Evolutionary conservation across 2,113 vertebrate species (phyloP).

Genomic region (Poecile atricapillus): DNA sequence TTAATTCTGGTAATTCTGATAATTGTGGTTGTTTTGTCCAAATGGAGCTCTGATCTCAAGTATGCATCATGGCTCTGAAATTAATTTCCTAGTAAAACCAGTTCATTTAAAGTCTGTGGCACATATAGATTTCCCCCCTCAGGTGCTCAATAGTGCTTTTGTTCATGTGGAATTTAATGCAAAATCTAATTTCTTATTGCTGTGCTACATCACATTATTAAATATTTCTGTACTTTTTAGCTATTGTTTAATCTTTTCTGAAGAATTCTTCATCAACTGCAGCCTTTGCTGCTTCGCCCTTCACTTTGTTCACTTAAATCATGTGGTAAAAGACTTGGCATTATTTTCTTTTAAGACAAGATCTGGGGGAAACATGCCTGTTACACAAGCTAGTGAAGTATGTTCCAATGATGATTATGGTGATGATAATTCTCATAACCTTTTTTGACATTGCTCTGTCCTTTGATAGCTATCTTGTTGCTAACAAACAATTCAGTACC

Average conservation of each 20-base stretch:
- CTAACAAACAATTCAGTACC: background rate
- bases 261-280: background rate
- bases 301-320: background rate
- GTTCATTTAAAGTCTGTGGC: background rate
- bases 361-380: background rate
- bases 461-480: background rate
- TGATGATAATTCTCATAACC: background rate
- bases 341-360: background rate
- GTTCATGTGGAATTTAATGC: background rate
- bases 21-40: background rate
- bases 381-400: background rate
- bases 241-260: background rate
- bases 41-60: background rate
- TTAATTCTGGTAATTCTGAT: background rate
- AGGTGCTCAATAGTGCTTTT: background rate
- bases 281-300: background rate
- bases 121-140: background rate
- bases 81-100: background rate
- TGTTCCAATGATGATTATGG: background rate
- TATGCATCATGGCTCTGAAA: background rate
- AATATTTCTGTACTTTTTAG: background rate
- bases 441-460: background rate
- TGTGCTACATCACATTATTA: background rate
- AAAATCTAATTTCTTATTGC: background rate
- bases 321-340: background rate